phyloP scores from a whole-genome alignment of 92 coral and sea anemone genomes.

The Muricea muricata region DNA sequence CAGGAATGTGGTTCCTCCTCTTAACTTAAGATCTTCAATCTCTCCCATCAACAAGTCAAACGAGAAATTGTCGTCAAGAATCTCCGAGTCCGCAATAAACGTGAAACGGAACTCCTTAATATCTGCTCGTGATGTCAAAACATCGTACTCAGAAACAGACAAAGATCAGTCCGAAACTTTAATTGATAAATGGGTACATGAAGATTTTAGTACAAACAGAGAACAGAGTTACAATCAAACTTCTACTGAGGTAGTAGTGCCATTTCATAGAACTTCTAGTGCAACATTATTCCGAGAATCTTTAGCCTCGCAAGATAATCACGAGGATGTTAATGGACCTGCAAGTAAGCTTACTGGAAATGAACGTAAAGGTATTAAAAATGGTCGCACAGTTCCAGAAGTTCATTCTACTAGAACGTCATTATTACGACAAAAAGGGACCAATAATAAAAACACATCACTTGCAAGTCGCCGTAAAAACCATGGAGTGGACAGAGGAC shows the following conservation, averaged over 20 bases:
- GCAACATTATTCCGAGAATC: constrained; percentile 15
- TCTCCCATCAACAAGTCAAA: constrained; percentile 7
- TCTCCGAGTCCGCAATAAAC: constrained; percentile 6
- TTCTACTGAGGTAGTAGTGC: constrained; percentile 21
- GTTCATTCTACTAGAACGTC: constrained; percentile 16
- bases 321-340: neutral
- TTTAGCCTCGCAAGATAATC: neutral
- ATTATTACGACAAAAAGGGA: constrained; percentile 24
- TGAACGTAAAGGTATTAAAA: neutral
- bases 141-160: constrained; percentile 35
- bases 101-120: neutral
- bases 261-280: constrained; percentile 44
- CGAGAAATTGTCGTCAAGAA: neutral
- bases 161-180: neutral
- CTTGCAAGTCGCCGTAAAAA: constrained; percentile 12
- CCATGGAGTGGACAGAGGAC: neutral
- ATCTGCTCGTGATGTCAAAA: constrained; percentile 2
- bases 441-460: neutral
- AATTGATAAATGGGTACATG: constrained; percentile 20
- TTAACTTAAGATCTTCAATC: constrained; percentile 1
- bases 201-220: constrained; percentile 34
- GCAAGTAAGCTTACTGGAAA: neutral
- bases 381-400: constrained; percentile 36
- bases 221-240: neutral
- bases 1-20: constrained; percentile 13